Evolutionary conservation across 2,888 invertebrate species (phyloP).

Genomic region (Andrena trimmerana): DNA sequence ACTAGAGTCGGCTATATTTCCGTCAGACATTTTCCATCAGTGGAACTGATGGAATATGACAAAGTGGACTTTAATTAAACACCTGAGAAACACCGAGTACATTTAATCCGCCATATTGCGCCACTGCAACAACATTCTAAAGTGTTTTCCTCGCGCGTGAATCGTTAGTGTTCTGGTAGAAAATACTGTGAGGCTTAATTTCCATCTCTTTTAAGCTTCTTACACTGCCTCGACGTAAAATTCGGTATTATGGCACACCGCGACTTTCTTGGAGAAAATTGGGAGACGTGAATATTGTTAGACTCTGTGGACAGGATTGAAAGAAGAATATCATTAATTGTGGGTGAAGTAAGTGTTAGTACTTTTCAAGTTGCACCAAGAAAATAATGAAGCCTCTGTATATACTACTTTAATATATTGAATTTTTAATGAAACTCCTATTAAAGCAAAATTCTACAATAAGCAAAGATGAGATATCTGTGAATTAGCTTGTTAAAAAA

Average conservation of each 20-base stretch:
- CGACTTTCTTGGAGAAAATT: not conserved
- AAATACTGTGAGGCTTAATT: slow-evolving; percentile 29
- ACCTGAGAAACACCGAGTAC: not conserved
- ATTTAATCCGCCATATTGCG: not conserved
- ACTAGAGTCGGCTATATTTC: too few relatives aligned
- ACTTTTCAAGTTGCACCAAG: not conserved
- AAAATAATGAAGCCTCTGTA: not conserved
- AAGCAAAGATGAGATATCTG: not conserved
- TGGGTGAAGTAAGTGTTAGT: not conserved
- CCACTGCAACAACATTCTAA: not conserved
- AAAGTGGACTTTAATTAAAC: not conserved
- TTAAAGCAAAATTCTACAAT: not conserved
- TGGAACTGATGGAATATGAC: too few relatives aligned
- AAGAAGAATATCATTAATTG: not conserved
- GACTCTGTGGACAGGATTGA: not conserved
- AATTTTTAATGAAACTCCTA: not conserved
- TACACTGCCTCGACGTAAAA: slow-evolving; percentile 14
- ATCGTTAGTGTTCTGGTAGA: slow-evolving; percentile 2
- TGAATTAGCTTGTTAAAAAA: not conserved
- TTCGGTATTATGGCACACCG: slow-evolving; percentile 11
- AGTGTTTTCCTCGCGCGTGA: not conserved
- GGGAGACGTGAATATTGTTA: not conserved
- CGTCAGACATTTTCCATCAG: too few relatives aligned
- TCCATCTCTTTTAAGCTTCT: slow-evolving; percentile 25
- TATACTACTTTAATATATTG: not conserved